Base-by-base conservation (phyloP, 92 coral and sea anemone genomes). In the Bergia sp. region DNA sequence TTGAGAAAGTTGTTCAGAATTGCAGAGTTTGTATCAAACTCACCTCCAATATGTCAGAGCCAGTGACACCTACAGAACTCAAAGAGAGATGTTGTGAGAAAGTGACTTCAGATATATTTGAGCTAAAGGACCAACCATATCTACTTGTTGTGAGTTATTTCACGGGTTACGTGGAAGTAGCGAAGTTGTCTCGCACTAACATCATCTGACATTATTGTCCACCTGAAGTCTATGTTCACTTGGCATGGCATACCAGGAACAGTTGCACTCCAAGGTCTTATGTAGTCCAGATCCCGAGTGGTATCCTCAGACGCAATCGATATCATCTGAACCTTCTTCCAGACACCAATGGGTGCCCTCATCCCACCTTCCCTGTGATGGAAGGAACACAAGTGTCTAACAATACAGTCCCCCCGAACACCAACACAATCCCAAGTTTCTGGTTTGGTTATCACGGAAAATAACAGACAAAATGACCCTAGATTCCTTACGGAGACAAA, bases 201-300 rank as follows among this genome's bases (percentile, higher is more conserved):
- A 29, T 29, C 53, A 58, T 4, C 76, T 89, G 43, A 80, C 43
- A 89, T 85, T 0, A 71, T 89, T 37, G 49, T 73, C 10, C 53
- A 58, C 10, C 76, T 89, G 43, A 80, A 89, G 41, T 89, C 85
- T 73, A 42, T 85, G 49, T 91, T 80, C 45, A 42, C 92, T 16
- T 61, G 80, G 77, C 94, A 80, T 40, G 88, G 90, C 37, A 89
- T 91, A 5, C 86, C 89, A 13, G 43, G 40, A 36, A 9, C 38
- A 36, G 23, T 47, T n/a, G 50, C 15, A 37, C 73, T 45, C 10
- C 80, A 37, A 43, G 89, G 77, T 40, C 80, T 42, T 42, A 42
- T 66, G 39, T 45, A 61, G 58, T 79, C 39, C 64, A 79, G 15
- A 79, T 66, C 55, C 84, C 58, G 9, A 61, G 65, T 11, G 66